Evolutionary conservation across 2,797 vertebrate genomes (phyloP).

Genomic region (Sylvia borin): DNA sequence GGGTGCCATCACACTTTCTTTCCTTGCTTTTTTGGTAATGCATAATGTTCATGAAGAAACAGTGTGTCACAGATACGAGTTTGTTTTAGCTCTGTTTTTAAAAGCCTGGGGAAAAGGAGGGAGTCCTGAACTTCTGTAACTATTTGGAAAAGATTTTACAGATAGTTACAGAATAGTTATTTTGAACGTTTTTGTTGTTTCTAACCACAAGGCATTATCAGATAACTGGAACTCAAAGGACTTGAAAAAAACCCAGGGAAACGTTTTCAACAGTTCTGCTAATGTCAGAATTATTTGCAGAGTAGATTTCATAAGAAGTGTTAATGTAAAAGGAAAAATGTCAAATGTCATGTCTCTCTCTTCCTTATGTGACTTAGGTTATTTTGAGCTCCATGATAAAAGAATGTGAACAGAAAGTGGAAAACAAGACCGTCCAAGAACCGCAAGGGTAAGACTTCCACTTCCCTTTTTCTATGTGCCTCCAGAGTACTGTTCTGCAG

Average conservation of each 20-base stretch:
- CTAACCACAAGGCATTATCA: neutral
- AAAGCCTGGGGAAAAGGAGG: neutral
- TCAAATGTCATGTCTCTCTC: neutral
- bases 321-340: neutral
- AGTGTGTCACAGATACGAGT: neutral
- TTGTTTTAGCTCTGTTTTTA: neutral
- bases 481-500: neutral
- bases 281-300: neutral
- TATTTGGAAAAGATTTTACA: neutral
- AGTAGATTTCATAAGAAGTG: neutral
- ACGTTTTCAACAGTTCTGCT: neutral
- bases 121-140: neutral
- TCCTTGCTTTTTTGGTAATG: neutral
- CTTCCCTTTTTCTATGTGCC: neutral
- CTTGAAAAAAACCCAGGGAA: neutral
- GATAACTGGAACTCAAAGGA: neutral
- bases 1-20: neutral
- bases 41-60: neutral
- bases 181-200: neutral
- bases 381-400: slow-evolving; percentile 99
- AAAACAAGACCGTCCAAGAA: slow-evolving; percentile 94
- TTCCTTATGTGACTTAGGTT: slow-evolving; percentile 80
- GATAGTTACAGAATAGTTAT: neutral
- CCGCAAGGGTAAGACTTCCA: slow-evolving; percentile 88
- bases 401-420: slow-evolving; percentile 98